phyloP scores from a whole-genome alignment of 2,113 vertebrate species.

The Phrynocephalus versicolor region DNA sequence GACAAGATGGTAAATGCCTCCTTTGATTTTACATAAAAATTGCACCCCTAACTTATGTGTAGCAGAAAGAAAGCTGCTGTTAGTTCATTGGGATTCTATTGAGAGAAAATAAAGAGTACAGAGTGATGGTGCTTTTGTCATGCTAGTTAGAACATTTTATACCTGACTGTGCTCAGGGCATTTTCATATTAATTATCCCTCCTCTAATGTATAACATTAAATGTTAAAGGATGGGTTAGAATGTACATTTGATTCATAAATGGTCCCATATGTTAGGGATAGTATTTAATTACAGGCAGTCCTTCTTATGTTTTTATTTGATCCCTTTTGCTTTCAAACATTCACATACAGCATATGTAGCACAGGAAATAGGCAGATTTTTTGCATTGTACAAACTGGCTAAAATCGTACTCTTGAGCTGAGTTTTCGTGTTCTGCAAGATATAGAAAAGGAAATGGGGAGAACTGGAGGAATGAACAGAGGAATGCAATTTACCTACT shows the following conservation, averaged over 20 bases:
- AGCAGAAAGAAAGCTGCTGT: background rate
- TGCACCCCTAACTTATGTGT: background rate
- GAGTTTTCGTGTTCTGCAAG: slow-evolving; percentile 15
- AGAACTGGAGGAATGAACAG: background rate
- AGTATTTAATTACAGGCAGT: background rate
- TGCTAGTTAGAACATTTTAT: background rate
- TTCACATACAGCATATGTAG: slow-evolving; percentile 1
- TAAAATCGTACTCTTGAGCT: background rate
- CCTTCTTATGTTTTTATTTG: background rate
- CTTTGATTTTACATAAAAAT: background rate
- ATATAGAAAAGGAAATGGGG: background rate
- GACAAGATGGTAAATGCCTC: background rate
- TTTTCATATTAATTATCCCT: background rate
- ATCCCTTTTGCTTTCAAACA: slow-evolving; percentile 1
- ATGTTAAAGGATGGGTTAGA: background rate
- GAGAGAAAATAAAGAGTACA: too few species aligned
- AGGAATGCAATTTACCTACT: background rate
- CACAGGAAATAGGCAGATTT: background rate
- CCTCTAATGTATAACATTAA: background rate
- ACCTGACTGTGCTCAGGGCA: background rate
- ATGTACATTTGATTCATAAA: background rate
- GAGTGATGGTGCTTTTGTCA: background rate
- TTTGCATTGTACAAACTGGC: background rate
- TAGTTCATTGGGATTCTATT: too few species aligned
- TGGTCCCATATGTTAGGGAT: slow-evolving; percentile 5